Percentiles rank a stretch among this genome's conserved stretches.
Conservation (phyloP, 1,140 invertebrate species). For the Ceratosolen solmsi region DNA sequence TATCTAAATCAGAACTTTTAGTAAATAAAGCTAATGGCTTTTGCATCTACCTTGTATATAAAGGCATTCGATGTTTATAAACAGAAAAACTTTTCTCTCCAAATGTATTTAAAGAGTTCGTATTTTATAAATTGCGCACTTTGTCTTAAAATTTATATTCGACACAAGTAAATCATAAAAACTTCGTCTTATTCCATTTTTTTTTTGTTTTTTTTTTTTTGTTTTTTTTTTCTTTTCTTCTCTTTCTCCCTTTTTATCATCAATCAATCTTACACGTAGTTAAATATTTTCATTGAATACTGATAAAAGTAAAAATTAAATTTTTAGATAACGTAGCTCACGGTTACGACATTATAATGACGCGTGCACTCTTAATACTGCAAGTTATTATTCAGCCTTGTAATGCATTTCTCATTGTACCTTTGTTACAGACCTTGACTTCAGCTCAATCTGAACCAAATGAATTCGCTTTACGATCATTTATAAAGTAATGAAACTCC, state of each 20-base stretch:
- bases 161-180: background rate
- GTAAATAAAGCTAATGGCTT: background rate
- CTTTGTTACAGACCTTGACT: slow-evolving; percentile 48
- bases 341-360: slow-evolving; percentile 43
- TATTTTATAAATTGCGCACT: background rate
- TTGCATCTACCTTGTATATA: background rate
- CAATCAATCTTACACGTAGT: background rate
- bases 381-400: slow-evolving; percentile 56
- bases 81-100: background rate
- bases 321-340: slow-evolving; percentile 20
- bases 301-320: background rate
- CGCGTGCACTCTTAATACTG: slow-evolving; percentile 34
- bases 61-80: background rate
- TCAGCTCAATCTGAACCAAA: slow-evolving; percentile 28
- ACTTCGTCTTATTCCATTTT: too few species aligned
- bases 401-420: slow-evolving; percentile 44
- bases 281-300: background rate
- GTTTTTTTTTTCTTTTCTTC: too few species aligned
- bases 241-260: too few species aligned
- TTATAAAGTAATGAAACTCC: slow-evolving; percentile 48
- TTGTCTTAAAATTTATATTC: background rate
- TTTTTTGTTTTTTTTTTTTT: too few species aligned
- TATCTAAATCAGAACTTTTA: background rate
- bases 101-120: background rate
- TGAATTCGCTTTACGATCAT: slow-evolving; percentile 25